These are phyloP conservation scores for Cirrhinus molitorella DNA, from an alignment of 2,797 vertebrate species.

Conservation along the genomic window DNA sequence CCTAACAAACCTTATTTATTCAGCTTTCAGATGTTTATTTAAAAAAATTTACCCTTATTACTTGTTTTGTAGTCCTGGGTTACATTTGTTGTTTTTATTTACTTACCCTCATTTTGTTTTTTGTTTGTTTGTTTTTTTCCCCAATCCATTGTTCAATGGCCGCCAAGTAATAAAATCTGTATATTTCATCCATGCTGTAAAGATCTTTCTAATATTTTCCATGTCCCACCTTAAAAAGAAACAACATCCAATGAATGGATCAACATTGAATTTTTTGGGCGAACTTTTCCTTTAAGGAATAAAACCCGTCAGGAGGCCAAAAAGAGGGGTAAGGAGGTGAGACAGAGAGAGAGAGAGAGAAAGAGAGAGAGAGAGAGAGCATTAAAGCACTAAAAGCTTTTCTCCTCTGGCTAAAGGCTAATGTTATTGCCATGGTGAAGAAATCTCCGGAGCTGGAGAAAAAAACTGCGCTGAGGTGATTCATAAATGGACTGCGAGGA, in stretches of 20 bases:
- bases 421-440: constrained; percentile 83
- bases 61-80: too few relatives aligned
- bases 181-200: not conserved
- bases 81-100: not conserved
- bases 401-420: constrained; percentile 77
- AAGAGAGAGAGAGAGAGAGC: constrained; percentile 71
- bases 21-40: too few relatives aligned
- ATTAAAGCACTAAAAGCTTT: constrained; percentile 79
- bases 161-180: not conserved
- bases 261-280: constrained; percentile 33
- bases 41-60: too few relatives aligned
- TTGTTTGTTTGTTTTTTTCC: too few relatives aligned
- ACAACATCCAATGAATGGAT: not conserved
- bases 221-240: not conserved
- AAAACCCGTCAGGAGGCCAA: constrained; percentile 62
- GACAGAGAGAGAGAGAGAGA: constrained; percentile 67
- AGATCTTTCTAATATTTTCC: not conserved
- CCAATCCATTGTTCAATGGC: not conserved
- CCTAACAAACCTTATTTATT: too few relatives aligned
- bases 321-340: constrained; percentile 53
- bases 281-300: constrained; percentile 74
- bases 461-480: constrained; percentile 75
- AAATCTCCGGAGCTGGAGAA: constrained; percentile 71
- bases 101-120: not conserved
- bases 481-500: constrained; percentile 78